Percentiles rank a stretch among this genome's conserved stretches.
Evolutionary conservation across 2,888 invertebrate genomes (phyloP).

Genomic region (Phlogophora meticulosa): DNA sequence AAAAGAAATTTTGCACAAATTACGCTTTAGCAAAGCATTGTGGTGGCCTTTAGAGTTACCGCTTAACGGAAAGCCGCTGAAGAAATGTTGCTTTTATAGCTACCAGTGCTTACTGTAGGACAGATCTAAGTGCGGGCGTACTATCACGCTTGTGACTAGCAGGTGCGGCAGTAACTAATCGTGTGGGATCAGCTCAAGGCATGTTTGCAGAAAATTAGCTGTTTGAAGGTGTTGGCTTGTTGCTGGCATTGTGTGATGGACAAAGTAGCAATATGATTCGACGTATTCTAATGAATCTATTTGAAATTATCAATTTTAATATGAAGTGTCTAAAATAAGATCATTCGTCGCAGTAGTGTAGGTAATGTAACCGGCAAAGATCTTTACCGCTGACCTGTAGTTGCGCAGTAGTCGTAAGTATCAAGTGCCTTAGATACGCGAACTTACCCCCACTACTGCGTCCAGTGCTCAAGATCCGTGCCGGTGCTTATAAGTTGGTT

Average conservation of each 20-base stretch:
- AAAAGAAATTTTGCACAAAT: conserved; percentile 89
- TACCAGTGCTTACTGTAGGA: conserved; percentile 50
- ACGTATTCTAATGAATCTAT: too few relatives aligned
- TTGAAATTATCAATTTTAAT: not conserved
- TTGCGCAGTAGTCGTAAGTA: too few relatives aligned
- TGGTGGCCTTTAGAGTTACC: conserved; percentile 52
- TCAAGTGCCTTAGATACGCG: too few relatives aligned
- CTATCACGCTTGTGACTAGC: conserved; percentile 14
- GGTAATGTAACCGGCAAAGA: too few relatives aligned
- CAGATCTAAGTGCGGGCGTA: conserved; percentile 36
- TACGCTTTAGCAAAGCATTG: conserved; percentile 62
- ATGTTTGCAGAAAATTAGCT: conserved; percentile 3
- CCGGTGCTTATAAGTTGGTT: too few relatives aligned
- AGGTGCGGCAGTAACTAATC: conserved; percentile 19
- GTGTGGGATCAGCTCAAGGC: not conserved
- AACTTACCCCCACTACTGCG: too few relatives aligned
- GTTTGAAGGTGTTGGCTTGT: conserved; percentile 6
- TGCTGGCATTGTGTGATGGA: not conserved
- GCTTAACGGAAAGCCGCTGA: conserved; percentile 48
- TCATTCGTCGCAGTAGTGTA: not conserved
- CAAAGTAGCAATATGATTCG: not conserved
- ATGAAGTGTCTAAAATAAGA: not conserved
- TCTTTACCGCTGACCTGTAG: too few relatives aligned
- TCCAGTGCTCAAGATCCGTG: too few relatives aligned
- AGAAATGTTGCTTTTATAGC: conserved; percentile 57